These are phyloP conservation scores for Cepaea nemoralis DNA, from an alignment of 1,140 invertebrate genomes.

Conservation along the genomic window DNA sequence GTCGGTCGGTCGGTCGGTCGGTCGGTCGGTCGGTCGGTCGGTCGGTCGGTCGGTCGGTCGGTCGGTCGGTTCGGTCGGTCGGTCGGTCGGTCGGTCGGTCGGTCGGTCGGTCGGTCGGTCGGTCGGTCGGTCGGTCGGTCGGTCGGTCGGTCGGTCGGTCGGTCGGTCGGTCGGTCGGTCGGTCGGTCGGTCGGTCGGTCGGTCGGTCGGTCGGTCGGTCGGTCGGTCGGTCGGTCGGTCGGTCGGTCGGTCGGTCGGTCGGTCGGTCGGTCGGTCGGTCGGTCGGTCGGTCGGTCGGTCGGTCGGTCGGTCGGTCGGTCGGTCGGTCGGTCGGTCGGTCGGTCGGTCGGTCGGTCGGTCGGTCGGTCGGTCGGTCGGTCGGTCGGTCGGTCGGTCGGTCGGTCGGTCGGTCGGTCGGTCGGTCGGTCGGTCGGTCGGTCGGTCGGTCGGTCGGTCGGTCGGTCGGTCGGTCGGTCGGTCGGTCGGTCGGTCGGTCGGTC, in stretches of 20 bases:
- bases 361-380: slow-evolving; percentile 7
- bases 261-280: slow-evolving; percentile 7
- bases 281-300: slow-evolving; percentile 7
- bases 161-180: slow-evolving; percentile 7
- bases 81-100: background rate
- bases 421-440: slow-evolving; percentile 7
- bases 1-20: background rate
- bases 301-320: slow-evolving; percentile 7
- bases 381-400: slow-evolving; percentile 7
- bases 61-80: background rate
- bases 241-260: slow-evolving; percentile 7
- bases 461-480: slow-evolving; percentile 7
- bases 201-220: slow-evolving; percentile 7
- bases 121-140: background rate
- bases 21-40: background rate
- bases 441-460: slow-evolving; percentile 7
- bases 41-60: background rate
- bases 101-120: background rate
- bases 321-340: slow-evolving; percentile 7
- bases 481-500: slow-evolving; percentile 7
- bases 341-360: slow-evolving; percentile 7
- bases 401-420: slow-evolving; percentile 7
- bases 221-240: slow-evolving; percentile 7
- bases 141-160: slow-evolving; percentile 7
- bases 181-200: slow-evolving; percentile 7